These are phyloP conservation scores for Macrophya alboannulata DNA, from an alignment of 2,888 invertebrate genomes.

Conservation along the genomic window DNA sequence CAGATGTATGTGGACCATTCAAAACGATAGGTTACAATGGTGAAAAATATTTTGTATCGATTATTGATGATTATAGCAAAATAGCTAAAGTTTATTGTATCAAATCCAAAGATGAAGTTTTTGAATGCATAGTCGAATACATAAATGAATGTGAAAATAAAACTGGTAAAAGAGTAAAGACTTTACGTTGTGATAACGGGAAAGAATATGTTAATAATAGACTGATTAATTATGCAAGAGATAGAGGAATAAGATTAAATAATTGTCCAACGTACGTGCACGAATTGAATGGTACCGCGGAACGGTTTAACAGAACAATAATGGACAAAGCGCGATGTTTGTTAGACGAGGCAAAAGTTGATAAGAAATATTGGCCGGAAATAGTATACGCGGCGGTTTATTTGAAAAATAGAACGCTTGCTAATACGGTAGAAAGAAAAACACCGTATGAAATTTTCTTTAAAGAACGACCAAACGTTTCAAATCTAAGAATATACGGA, in stretches of 20 bases:
- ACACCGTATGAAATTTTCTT: conserved; percentile 60
- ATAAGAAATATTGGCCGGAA: conserved; percentile 54
- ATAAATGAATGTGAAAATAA: conserved; percentile 60
- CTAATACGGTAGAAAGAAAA: conserved; percentile 46
- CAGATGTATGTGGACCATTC: conserved; percentile 61
- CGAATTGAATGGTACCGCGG: conserved; percentile 54
- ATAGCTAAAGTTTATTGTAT: conserved; percentile 62
- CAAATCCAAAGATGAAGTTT: conserved; percentile 64
- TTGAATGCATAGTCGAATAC: conserved; percentile 62
- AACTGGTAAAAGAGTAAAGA: conserved; percentile 59
- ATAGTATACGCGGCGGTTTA: conserved; percentile 42
- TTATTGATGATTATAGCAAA: conserved; percentile 66
- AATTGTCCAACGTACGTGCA: conserved; percentile 58
- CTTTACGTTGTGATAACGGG: conserved; percentile 65
- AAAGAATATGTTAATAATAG: conserved; percentile 60
- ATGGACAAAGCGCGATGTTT: conserved; percentile 58
- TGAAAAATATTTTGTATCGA: conserved; percentile 64
- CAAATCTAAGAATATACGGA: conserved; percentile 52
- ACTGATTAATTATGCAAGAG: conserved; percentile 58
- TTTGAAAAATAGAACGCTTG: conserved; percentile 46
- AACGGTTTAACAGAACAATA: conserved; percentile 58
- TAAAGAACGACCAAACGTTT: conserved; percentile 48
- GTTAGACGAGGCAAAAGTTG: conserved; percentile 54
- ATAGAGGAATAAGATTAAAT: conserved; percentile 59
- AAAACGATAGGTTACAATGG: conserved; percentile 60